Base-by-base conservation (phyloP, 2,888 invertebrate species). In the Eilema depressum region DNA sequence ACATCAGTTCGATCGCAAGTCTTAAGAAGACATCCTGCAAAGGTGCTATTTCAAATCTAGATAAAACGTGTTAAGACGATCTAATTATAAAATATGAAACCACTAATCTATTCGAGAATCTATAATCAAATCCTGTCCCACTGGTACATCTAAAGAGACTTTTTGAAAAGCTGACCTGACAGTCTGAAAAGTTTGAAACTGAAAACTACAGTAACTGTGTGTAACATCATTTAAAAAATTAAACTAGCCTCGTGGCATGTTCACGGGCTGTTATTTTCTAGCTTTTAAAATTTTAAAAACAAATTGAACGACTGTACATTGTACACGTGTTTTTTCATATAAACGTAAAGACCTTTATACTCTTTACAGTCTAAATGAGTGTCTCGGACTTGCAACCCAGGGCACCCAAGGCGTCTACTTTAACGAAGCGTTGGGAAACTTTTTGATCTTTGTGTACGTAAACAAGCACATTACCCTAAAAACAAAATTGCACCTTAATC, bases 381-480 rank as follows among this genome's bases (percentile, higher is more conserved):
- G 89, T 89, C 84, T 85, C 84, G 83, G 81, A 82, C 85, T 83
- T 88, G 89, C 91, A 91, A 92, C 91, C 90, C 90, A 86, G 81
- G 84, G 89, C 86, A 92, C 91, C 90, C 90, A 86, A 81, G 83
- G 89, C 86, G 87, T 89, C 87, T 90, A 89, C 89, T 90, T 91
- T 90, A 92, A 92, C 92, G 91, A 92, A 92, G 89, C 91, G 88
- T 86, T 85, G 87, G 86, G 84, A 84, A 89, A 92, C 87, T 92
- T 92, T 92, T 92, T 92, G 87, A 88, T 89, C 87, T 88, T 86
- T 86, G 82, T 86, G 84, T 85, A 82, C 86, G 89, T 89, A 91
- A 92, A 91, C 91, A 91, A 89, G 79, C 83, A 77, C 76, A 78
- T 75, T 66, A 75, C 33, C 69, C 30, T 70, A 17, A 73, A 75